Base-by-base conservation (phyloP, 2,888 invertebrate species). In the Tipula lateralis region DNA sequence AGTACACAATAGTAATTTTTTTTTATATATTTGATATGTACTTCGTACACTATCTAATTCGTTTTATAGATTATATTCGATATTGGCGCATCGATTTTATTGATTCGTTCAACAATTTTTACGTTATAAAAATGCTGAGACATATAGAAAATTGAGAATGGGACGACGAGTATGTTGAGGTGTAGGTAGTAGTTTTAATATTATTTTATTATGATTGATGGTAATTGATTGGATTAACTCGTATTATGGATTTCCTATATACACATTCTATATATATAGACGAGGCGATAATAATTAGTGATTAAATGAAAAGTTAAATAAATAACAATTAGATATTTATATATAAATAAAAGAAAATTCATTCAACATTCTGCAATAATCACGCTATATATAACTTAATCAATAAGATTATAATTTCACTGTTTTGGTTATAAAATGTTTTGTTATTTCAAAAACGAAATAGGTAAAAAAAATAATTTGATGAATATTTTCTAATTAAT, bases 201-300 rank as follows among this genome's bases (percentile, higher is more conserved):
- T 39, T 39, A 39, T 50, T 50, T 50, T 50, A 19, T 50, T 19
- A 50, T 66, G 66, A 66, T 66, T 66, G 24, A 66, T 66, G 66
- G 24, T 66, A 66, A 66, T 66, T 66, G 66, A 66, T 66, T 66
- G 66, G 66, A 66, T 66, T 66, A 66, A 24, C 24, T 66, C 24
- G 19, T 24, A 66, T 66, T 13, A 13, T 39, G 24, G 66, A 12
- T 66, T 66, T 66, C 66, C 66, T 12, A 24, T 44, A n/a, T n/a
- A 32, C 32, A 32, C 32, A 2, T 32, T 2, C 32, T 2, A 16
- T 16, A 16, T 66, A 50, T 7, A 66, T 4, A n/a, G 19, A 44
- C 66, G 24, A 66, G 66, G 66, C 66, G 66, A 66, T 24, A 66
- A 66, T 66, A 66, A 66, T 66, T 66, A n/a, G 44, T n/a, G 44